Evolutionary conservation across 2,797 vertebrate genomes (phyloP), one percentile per base, ranked within the genome.

Genomic region (Schizopygopsis pylzovi): DNA sequence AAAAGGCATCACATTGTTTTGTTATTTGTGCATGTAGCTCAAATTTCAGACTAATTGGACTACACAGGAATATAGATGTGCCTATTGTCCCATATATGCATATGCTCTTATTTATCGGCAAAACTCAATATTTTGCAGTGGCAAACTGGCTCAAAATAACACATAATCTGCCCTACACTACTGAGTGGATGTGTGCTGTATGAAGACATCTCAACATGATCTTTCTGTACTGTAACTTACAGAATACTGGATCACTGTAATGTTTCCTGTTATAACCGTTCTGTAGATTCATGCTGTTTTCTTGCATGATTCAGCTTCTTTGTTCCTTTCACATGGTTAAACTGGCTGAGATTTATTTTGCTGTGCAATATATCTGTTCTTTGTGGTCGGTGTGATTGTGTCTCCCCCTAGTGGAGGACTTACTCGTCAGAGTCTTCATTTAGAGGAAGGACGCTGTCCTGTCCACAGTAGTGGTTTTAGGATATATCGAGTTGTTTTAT

Each of bases 401-500:
- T 85, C 76, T 56, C 88, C 82, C 71, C 67, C 85, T 85, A 54
- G 82, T 77, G 87, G 81, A 67, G 72, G 45, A 85, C 37, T 25
- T 65, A 37, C 56, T 72, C 39, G 18, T 45, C 39, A 47, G 71
- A 45, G 52, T 76, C 20, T 59, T 61, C 22, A n/a, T 13, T 45
- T 16, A 67, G 20, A 63, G 52, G 54, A 77, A n/a, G 4, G 11
- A 52, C 3, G 6, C 28, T 47, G 76, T 22, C 49, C 54, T 9
- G 54, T 56, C 22, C 52, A 49, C 61, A 71, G 75, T 15, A 59
- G 72, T 78, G 25, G 43, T 1, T 73, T 28, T n/a, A 33, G 33
- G 56, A 84, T 59, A 18, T 68, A 25, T 22, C 16, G 18, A 41
- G 52, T 33, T 37, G 56, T 49, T 73, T 95, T 96, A 99, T 43